Evolutionary conservation across 2,888 invertebrate genomes (phyloP).

Genomic region (Meandrusa payeni): DNA sequence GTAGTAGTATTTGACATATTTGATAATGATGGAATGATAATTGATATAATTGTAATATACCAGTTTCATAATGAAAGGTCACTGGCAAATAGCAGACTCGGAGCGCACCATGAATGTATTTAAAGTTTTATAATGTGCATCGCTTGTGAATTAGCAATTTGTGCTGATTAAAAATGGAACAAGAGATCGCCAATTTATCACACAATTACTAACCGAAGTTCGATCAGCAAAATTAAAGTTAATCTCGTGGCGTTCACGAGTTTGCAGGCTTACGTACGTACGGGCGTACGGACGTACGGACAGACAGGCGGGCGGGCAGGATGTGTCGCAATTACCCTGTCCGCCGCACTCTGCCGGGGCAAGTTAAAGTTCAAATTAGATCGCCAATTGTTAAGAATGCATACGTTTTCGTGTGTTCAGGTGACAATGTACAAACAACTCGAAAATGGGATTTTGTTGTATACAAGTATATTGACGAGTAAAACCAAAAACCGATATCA

Average conservation of each 20-base stretch:
- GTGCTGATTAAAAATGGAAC: conserved; percentile 25
- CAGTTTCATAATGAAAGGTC: too few species aligned
- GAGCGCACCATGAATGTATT: too few species aligned
- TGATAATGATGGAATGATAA: too few species aligned
- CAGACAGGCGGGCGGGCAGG: conserved; percentile 53
- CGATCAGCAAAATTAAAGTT: conserved; percentile 37
- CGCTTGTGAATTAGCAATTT: conserved; percentile 34
- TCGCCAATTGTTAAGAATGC: conserved; percentile 22
- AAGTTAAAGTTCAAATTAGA: conserved; percentile 53
- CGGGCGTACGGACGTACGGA: conserved; percentile 42
- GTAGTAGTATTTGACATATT: too few species aligned
- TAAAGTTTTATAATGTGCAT: too few species aligned
- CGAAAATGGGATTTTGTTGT: too few species aligned
- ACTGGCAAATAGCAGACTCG: too few species aligned
- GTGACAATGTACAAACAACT: too few species aligned
- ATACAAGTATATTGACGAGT: too few species aligned
- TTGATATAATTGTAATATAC: too few species aligned
- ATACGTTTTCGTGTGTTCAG: conserved; percentile 10
- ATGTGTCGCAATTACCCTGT: conserved; percentile 68
- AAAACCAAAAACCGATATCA: too few species aligned
- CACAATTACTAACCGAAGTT: conserved; percentile 54
- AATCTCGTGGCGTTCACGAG: conserved; percentile 29
- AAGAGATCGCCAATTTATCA: conserved; percentile 34
- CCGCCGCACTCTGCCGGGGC: conserved; percentile 42
- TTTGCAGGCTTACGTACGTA: too few species aligned